Conservation (phyloP, 2,888 invertebrate genomes). For the Sussaba pulchella region DNA sequence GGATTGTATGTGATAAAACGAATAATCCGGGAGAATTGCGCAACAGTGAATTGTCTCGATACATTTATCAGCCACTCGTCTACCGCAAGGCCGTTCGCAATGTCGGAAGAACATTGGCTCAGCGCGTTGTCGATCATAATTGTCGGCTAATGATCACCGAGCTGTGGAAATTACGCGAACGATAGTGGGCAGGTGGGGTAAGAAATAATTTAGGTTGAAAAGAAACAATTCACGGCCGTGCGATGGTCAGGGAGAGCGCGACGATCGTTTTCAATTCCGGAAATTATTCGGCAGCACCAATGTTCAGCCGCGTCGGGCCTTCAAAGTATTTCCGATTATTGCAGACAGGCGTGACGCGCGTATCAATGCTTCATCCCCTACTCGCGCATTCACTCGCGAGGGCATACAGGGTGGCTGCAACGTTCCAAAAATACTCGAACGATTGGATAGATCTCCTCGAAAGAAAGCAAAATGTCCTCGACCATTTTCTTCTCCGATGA, state of each 20-base stretch:
- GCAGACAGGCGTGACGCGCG: not conserved
- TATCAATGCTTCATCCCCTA: not conserved
- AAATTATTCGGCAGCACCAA: slow-evolving; percentile 23
- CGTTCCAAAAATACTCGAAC: too few species aligned
- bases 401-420: too few species aligned
- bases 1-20: too few species aligned
- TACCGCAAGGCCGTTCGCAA: not conserved
- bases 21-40: too few species aligned
- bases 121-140: slow-evolving; percentile 33
- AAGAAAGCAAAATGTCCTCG: not conserved
- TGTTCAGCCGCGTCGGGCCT: not conserved
- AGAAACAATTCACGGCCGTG: too few species aligned
- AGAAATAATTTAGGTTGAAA: too few species aligned
- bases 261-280: slow-evolving; percentile 16
- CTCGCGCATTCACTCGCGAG: too few species aligned
- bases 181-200: too few species aligned
- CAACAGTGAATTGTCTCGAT: not conserved
- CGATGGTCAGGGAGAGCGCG: too few species aligned
- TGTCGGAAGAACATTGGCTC: slow-evolving; percentile 6
- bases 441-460: not conserved
- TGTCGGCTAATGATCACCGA: slow-evolving; percentile 23
- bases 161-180: slow-evolving; percentile 27
- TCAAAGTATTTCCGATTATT: not conserved
- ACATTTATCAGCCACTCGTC: not conserved
- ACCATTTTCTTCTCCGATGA: not conserved